Conservation (phyloP, 2,797 vertebrate genomes). For the Enteromius argenteus region DNA sequence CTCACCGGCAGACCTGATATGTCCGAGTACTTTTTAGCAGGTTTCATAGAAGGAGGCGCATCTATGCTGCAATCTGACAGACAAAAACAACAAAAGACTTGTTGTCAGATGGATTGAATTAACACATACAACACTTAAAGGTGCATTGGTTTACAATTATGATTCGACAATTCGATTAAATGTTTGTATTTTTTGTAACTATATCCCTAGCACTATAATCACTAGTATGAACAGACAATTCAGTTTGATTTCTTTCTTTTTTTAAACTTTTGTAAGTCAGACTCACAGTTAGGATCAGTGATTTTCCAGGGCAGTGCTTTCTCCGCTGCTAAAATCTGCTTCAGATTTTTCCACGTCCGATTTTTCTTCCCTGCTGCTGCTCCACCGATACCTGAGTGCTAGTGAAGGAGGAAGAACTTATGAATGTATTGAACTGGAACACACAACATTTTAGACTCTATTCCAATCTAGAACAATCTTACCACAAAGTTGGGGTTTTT, state of each 20-base stretch:
- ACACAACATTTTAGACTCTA: neutral
- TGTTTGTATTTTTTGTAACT: neutral
- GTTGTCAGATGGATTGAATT: neutral
- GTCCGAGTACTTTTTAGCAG: conserved; percentile 97
- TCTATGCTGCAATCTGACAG: conserved; percentile 92
- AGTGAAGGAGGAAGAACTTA: neutral
- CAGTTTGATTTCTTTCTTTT: neutral
- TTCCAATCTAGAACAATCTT: conserved; percentile 61
- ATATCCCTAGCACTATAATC: no score
- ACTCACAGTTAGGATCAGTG: conserved; percentile 94
- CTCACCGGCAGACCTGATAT: conserved; percentile 96
- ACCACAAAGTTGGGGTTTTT: conserved; percentile 92
- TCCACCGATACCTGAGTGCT: conserved; percentile 97
- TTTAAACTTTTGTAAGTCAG: conserved; percentile 26
- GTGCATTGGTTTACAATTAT: neutral
- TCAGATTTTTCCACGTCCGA: conserved; percentile 98
- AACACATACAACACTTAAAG: neutral
- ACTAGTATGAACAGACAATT: neutral
- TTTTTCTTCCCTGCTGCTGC: conserved; percentile 98
- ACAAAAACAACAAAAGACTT: conserved; percentile 35
- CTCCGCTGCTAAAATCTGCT: conserved; percentile 95
- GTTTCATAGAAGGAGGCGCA: conserved; percentile 93
- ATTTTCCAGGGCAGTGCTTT: conserved; percentile 95
- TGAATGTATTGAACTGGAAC: conserved; percentile 15
- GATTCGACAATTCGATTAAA: neutral